Conservation (phyloP, 2,113 vertebrate genomes). For the Microtus richardsoni region DNA sequence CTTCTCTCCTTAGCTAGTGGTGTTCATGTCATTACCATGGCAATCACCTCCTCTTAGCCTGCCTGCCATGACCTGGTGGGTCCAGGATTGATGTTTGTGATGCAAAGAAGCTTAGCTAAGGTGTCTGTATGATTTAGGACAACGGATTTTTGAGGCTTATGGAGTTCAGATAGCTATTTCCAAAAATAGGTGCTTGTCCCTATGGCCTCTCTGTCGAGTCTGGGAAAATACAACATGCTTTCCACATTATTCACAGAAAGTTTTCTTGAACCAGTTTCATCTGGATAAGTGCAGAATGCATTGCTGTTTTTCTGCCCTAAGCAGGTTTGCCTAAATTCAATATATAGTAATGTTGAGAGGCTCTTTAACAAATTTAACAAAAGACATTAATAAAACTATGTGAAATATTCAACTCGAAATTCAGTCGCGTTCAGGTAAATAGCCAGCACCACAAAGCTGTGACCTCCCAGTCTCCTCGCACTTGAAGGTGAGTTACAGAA, state of each 20-base stretch:
- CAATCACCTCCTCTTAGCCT: background rate
- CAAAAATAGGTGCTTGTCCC: background rate
- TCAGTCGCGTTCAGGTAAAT: background rate
- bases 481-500: background rate
- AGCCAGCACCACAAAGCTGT: background rate
- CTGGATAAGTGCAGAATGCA: background rate
- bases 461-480: background rate
- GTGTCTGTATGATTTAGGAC: background rate
- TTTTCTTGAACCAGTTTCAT: background rate
- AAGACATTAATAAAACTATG: background rate
- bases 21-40: background rate
- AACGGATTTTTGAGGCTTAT: conserved; percentile 30
- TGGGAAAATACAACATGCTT: background rate
- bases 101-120: background rate
- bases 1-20: background rate
- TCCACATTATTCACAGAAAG: background rate
- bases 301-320: background rate
- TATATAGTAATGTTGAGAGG: background rate
- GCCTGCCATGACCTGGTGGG: background rate
- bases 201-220: background rate
- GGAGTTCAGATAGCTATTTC: conserved; percentile 2
- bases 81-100: conserved; percentile 17
- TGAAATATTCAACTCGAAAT: background rate
- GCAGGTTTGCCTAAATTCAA: background rate
- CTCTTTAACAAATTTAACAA: conserved; percentile 42